Evolutionary conservation across 2,888 invertebrate genomes (phyloP).

Genomic region (Caenorhabditis sp.): DNA sequence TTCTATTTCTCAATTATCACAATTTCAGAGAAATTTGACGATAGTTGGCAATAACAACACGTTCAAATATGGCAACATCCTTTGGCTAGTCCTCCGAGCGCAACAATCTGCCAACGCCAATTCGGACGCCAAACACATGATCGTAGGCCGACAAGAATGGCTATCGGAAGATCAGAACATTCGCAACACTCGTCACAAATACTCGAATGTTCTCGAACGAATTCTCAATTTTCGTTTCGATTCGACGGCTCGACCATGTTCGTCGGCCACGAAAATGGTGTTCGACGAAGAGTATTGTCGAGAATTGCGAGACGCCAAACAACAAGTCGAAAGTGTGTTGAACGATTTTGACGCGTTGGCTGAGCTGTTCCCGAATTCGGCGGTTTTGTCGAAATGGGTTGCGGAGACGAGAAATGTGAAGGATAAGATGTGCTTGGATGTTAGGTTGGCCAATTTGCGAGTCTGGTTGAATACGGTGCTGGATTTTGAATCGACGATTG

Average conservation of each 20-base stretch:
- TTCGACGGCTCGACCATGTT: slow-evolving; percentile 25
- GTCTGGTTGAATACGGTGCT: slow-evolving; percentile 87
- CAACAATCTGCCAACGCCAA: background rate
- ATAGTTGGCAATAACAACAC: background rate
- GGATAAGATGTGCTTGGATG: slow-evolving; percentile 13
- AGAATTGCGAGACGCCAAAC: slow-evolving; percentile 20
- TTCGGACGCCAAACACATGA: slow-evolving; percentile 4
- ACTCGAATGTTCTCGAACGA: slow-evolving; percentile 28
- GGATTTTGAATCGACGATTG: slow-evolving; percentile 24
- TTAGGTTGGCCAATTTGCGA: slow-evolving; percentile 23
- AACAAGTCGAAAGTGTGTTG: slow-evolving; percentile 17
- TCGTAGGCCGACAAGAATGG: slow-evolving; percentile 30
- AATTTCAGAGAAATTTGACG: background rate
- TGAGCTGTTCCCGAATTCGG: slow-evolving; percentile 26
- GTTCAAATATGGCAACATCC: background rate
- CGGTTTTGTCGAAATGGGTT: slow-evolving; percentile 16
- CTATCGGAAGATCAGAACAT: slow-evolving; percentile 31
- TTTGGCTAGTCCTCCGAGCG: background rate
- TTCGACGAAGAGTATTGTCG: slow-evolving; percentile 31
- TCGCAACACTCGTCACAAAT: slow-evolving; percentile 14
- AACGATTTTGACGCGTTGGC: slow-evolving; percentile 27
- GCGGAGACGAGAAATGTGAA: slow-evolving; percentile 9
- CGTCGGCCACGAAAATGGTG: background rate
- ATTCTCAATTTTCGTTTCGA: slow-evolving; percentile 29
- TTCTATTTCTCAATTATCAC: too few species aligned